These are phyloP conservation scores for Oostethus manadensis DNA, from an alignment of 2,113 vertebrate species.

Conservation along the genomic window DNA sequence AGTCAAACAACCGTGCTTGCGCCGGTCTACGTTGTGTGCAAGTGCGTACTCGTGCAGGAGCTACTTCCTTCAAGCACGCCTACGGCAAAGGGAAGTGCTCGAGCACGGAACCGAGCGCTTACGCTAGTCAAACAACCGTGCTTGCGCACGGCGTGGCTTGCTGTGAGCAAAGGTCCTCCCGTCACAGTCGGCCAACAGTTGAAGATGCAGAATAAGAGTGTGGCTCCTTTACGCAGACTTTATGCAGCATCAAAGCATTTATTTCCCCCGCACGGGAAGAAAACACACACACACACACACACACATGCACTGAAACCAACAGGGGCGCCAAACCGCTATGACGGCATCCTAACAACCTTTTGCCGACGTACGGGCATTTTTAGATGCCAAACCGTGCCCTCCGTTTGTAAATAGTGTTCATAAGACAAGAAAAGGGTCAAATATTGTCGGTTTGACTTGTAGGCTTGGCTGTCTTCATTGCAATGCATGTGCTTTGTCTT, in stretches of 20 bases:
- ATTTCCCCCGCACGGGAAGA: slow-evolving; percentile 41
- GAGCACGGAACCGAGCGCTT: not conserved
- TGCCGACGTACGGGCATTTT: no score
- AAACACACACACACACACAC: no score
- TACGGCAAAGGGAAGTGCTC: not conserved
- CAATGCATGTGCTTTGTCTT: slow-evolving; percentile 50
- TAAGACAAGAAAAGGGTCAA: slow-evolving; percentile 26
- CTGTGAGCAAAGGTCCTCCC: not conserved
- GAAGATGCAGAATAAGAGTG: not conserved
- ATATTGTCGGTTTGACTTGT: slow-evolving; percentile 23
- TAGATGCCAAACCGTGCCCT: slow-evolving; percentile 35
- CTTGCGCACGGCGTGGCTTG: not conserved
- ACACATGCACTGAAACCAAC: slow-evolving; percentile 31
- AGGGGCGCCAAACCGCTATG: slow-evolving; percentile 50
- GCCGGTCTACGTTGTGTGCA: no score
- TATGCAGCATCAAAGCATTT: slow-evolving; percentile 42
- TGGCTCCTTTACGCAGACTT: not conserved
- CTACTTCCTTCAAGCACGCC: not conserved
- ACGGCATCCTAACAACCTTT: not conserved
- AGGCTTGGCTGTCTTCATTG: slow-evolving; percentile 54
- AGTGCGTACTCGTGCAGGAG: no score
- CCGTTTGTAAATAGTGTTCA: slow-evolving; percentile 63
- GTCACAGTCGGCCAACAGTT: not conserved
- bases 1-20: not conserved
- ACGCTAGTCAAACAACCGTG: not conserved